A percentile compares a stretch with the other conserved stretches of the same genome.
Evolutionary conservation across 2,113 vertebrate species (phyloP).

Genomic region (Apteryx mantelli): DNA sequence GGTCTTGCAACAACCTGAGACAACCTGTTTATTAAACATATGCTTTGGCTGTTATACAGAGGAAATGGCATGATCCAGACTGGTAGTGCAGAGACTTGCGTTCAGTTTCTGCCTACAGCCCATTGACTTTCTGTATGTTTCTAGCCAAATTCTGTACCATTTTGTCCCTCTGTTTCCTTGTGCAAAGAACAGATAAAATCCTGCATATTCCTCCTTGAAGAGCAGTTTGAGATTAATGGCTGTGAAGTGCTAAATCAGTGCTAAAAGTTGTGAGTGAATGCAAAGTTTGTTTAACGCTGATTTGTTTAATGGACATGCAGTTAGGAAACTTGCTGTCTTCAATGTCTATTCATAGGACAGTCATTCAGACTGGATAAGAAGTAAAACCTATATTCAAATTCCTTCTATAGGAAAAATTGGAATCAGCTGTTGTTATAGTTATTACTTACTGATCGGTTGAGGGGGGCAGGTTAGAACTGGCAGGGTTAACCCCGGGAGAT

Average conservation of each 20-base stretch:
- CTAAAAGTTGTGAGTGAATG: neutral
- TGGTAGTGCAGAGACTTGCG: slow-evolving; percentile 62
- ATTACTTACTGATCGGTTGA: neutral
- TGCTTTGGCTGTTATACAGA: slow-evolving; percentile 50
- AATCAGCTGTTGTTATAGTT: neutral
- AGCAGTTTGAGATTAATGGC: neutral
- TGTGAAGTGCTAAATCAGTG: neutral
- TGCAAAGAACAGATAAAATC: neutral
- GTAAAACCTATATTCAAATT: neutral
- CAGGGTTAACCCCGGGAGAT: neutral
- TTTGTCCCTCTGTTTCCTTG: neutral
- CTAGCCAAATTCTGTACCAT: neutral
- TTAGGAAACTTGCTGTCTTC: neutral
- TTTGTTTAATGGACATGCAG: neutral
- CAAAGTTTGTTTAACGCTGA: neutral
- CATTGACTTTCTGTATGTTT: slow-evolving; percentile 12
- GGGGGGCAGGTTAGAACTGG: neutral
- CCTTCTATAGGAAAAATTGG: neutral
- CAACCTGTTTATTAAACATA: slow-evolving; percentile 67
- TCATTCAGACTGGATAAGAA: neutral
- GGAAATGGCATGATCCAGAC: slow-evolving; percentile 59
- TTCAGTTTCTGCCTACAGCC: slow-evolving; percentile 47
- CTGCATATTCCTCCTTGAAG: neutral
- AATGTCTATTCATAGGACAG: neutral
- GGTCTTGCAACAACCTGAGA: slow-evolving; percentile 70